Evolutionary conservation across 2,113 vertebrate species (phyloP).

Genomic region (Tautogolabrus adspersus): DNA sequence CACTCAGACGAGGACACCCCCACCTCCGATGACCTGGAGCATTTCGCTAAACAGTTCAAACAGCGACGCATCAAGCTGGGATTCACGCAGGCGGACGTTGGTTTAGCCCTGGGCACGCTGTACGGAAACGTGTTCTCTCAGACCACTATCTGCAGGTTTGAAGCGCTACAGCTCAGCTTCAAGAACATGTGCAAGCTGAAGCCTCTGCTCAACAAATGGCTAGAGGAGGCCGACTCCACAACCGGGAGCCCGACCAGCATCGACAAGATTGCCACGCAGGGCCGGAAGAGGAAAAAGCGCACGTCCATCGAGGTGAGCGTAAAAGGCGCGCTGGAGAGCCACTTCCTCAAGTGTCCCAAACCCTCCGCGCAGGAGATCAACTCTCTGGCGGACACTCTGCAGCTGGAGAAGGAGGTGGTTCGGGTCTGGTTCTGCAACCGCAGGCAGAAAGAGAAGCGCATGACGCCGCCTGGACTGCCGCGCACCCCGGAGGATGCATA

Average conservation of each 20-base stretch:
- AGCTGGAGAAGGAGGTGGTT: slow-evolving; percentile 95
- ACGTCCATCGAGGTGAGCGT: slow-evolving; percentile 96
- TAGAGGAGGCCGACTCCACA: slow-evolving; percentile 93
- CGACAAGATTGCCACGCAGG: slow-evolving; percentile 94
- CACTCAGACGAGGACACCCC: slow-evolving; percentile 95
- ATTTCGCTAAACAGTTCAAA: slow-evolving; percentile 92
- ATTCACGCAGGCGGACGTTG: slow-evolving; percentile 92
- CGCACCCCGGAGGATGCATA: slow-evolving; percentile 96
- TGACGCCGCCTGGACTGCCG: slow-evolving; percentile 96
- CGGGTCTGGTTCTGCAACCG: slow-evolving; percentile 99
- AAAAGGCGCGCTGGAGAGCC: slow-evolving; percentile 93
- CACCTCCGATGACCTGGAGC: slow-evolving; percentile 91
- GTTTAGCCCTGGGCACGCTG: slow-evolving; percentile 88
- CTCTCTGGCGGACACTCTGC: slow-evolving; percentile 90
- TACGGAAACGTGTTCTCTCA: slow-evolving; percentile 92
- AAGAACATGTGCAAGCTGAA: slow-evolving; percentile 93
- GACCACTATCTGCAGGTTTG: slow-evolving; percentile 91
- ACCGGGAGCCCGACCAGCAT: slow-evolving; percentile 93
- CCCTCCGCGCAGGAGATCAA: slow-evolving; percentile 97
- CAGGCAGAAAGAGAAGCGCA: slow-evolving; percentile 98
- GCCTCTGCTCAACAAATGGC: slow-evolving; percentile 92
- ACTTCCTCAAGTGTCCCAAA: slow-evolving; percentile 97
- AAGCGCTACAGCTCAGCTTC: slow-evolving; percentile 91
- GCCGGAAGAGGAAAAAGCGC: slow-evolving; percentile 94
- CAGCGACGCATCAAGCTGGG: slow-evolving; percentile 92